Evolutionary conservation across 2,797 vertebrate species (phyloP), one percentile per base, ranked within the genome.

Genomic region (Micromesistius poutassou): DNA sequence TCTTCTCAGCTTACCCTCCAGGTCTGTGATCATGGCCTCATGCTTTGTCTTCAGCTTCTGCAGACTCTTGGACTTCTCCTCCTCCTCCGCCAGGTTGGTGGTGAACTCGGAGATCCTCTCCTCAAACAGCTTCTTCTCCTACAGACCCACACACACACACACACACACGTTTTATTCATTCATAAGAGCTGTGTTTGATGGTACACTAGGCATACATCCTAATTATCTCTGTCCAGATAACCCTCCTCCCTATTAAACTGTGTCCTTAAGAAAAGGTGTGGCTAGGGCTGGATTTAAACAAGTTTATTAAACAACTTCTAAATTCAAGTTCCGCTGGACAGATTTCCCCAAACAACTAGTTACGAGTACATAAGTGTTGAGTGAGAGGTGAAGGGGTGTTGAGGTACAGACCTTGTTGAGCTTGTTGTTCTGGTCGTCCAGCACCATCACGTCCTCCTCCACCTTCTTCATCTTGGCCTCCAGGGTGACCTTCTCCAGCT

Each of bases 31-130:
- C 97, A 99, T 98, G n/a, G 98, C 95, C 86, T 99, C 98, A 0
- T 99, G 97, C 80, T 99, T 99, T 86, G 96, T 97, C 92, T 98
- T 99, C 36, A 99, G 96, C 85, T 99, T 99, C 87, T 97, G 96
- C 72, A 99, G 93, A 77, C 98, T 99, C 94, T 99, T 99, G 2
- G 98, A 98, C 81, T 99, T 99, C 91, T 99, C 98, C 79, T 99
- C 98, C 85, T 99, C 98, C 80, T 99, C 98, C 0, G 96, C 94
- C 85, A 99, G 92, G 86, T 99, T 99, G 14, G 96, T 96, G 81
- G 97, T 97, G 87, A 97, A 98, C 89, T 99, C 98, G 0, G 96
- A 94, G 87, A 99, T 92, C 79, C 98, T 95, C 70, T 99, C 98
- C 80, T 99, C 98, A 87, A 98, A 6, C 30, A 98, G 85, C 88